Conservation (phyloP, 30 jellyfish, hydroid and myxozoan genomes). For the Haliclystus octoradiatus region DNA sequence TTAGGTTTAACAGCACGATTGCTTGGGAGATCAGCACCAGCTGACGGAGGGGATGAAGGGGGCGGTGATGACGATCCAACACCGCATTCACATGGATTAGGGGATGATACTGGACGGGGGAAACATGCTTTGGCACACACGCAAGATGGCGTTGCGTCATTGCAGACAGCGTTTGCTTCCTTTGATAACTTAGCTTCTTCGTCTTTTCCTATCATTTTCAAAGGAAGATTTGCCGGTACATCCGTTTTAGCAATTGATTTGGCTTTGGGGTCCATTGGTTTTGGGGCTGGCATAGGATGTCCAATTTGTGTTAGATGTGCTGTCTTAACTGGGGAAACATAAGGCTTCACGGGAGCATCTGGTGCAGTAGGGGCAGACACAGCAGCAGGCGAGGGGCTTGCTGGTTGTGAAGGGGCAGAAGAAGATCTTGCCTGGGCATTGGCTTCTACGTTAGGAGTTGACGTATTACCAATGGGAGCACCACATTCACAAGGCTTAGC, state of each 20-base stretch:
- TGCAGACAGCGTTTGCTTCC: constrained; percentile 8
- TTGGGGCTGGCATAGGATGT: background rate
- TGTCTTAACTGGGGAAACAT: background rate
- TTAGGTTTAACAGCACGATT: background rate
- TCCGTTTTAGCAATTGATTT: background rate
- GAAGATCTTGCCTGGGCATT: background rate
- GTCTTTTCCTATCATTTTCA: background rate
- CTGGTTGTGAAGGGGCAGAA: background rate
- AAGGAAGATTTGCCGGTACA: background rate
- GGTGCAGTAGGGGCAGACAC: background rate
- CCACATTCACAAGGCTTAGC: constrained; percentile 72
- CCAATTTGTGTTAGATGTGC: background rate
- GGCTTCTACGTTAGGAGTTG: background rate
- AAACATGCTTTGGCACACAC: constrained; percentile 53
- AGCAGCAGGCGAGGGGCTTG: background rate
- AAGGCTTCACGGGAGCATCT: background rate
- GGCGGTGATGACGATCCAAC: constrained; percentile 22
- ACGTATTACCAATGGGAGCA: constrained; percentile 1
- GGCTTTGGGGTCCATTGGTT: background rate
- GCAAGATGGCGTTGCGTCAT: constrained; percentile 38
- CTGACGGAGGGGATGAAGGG: constrained; percentile 39
- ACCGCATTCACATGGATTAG: background rate
- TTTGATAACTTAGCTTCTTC: background rate
- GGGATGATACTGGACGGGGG: constrained; percentile 41
- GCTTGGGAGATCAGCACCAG: constrained; percentile 1